These are phyloP conservation scores for Hydrocynus forskahlii DNA, from an alignment of 2,797 vertebrate species.

Conservation along the genomic window DNA sequence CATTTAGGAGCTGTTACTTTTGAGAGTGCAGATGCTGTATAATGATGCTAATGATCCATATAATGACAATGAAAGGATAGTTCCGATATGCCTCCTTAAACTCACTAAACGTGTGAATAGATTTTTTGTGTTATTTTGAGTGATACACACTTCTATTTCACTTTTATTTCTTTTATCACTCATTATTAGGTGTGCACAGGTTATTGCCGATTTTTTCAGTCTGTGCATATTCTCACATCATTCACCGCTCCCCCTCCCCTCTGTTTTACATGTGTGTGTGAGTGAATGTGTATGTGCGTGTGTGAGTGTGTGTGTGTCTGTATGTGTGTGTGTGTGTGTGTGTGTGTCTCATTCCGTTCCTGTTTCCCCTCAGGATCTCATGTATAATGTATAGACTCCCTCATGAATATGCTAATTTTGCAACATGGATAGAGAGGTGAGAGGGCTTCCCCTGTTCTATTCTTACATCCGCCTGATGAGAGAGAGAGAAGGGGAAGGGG, in stretches of 20 bases:
- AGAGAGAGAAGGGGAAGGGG: conserved; percentile 35
- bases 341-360: conserved; percentile 76
- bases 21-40: too few relatives aligned
- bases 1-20: too few relatives aligned
- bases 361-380: conserved; percentile 82
- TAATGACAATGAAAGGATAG: neutral
- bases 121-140: neutral
- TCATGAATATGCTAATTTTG: conserved; percentile 85
- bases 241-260: conserved; percentile 24
- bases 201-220: conserved; percentile 31
- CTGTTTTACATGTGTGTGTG: conserved; percentile 35
- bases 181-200: conserved; percentile 10
- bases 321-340: conserved; percentile 63
- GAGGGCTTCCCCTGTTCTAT: conserved; percentile 85
- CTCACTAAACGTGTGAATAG: neutral
- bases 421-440: conserved; percentile 81
- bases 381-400: conserved; percentile 80
- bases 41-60: too few relatives aligned
- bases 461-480: conserved; percentile 80
- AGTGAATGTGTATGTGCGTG: conserved; percentile 17
- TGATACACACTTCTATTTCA: neutral
- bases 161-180: conserved; percentile 36
- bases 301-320: conserved; percentile 60
- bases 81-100: neutral
- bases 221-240: conserved; percentile 31